Base-by-base conservation (phyloP, 2,888 invertebrate species). In the Calliphora vomitoria region DNA sequence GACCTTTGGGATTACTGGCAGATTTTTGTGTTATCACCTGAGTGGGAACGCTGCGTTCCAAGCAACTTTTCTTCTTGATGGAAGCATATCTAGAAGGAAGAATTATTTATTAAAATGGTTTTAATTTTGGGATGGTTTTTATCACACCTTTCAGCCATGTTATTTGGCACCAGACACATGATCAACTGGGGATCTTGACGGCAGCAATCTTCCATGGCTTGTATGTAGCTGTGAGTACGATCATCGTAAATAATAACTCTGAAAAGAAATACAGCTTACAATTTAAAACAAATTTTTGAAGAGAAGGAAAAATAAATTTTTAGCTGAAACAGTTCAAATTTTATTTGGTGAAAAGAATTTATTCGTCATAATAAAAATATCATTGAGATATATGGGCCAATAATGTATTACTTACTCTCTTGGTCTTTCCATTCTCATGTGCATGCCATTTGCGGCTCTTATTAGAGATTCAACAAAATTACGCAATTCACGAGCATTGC, bases 1-100 rank as follows among this genome's bases (percentile, higher is more conserved):
- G 94, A 90, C 91, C 64, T 93, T 92, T 68, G 94, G 89, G 91
- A 83, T 91, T 92, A 31, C 89, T 87, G 3, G 90, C 90, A 0
- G 90, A 89, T 8, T 90, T 91, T 72, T 90, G 90, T 1, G 92
- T 92, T 18, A 93, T 93, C 0, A 96, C 95, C 91, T 97, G 97
- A 0, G 96, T 96, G 0, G 96, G 96, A 3, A 96, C 95, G 0
- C 96, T 96, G 50, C 96, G 94, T 89, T 97, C 97, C 0, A 97
- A 95, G 13, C 95, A 96, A 88, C 96, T 96, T 89, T 96, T 96
- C 93, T 98, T 98, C 92, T 99, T 99, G 15, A 99, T 97, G 0
- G 97, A 97, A 55, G 96, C 95, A 90, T 99, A 98, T 94, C 91
- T 92, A 81, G 13, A 47, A 11, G 25, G n/a, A 69, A 60, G 44